phyloP scores from a whole-genome alignment of 35 echinoderm and acorn worm species.

The Ophiothrix spiculata region DNA sequence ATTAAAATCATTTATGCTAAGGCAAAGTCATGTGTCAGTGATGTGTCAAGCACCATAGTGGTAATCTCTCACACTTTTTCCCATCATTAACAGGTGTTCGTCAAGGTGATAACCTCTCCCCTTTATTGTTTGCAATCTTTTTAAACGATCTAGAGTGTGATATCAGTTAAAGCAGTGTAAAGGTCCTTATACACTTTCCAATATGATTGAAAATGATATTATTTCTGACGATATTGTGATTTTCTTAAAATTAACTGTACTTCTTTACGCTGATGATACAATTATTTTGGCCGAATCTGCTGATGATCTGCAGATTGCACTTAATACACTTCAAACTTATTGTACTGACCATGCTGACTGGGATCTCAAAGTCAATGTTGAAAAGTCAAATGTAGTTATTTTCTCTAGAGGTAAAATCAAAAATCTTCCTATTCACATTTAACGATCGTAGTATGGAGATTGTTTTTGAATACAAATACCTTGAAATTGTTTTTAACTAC shows the following conservation, averaged over 20 bases:
- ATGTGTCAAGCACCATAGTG: background rate
- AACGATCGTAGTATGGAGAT: background rate
- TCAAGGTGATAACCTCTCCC: background rate
- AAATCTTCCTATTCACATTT: background rate
- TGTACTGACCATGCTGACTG: background rate
- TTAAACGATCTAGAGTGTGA: background rate
- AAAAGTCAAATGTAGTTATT: background rate
- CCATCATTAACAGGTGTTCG: background rate
- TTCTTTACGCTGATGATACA: background rate
- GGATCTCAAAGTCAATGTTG: background rate
- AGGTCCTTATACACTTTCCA: background rate
- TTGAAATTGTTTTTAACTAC: background rate
- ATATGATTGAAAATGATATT: slow-evolving; percentile 17
- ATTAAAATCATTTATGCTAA: background rate
- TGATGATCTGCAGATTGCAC: background rate
- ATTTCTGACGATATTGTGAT: background rate
- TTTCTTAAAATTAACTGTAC: slow-evolving; percentile 2
- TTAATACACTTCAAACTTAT: background rate
- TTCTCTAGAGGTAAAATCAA: slow-evolving; percentile 3
- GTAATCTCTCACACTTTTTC: background rate
- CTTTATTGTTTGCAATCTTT: background rate
- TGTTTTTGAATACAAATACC: background rate
- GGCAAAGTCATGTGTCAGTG: background rate
- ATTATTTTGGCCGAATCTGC: background rate
- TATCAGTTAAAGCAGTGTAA: slow-evolving; percentile 11